Evolutionary conservation across 1,140 invertebrate species (phyloP).

Genomic region (Conus ventricosus): DNA sequence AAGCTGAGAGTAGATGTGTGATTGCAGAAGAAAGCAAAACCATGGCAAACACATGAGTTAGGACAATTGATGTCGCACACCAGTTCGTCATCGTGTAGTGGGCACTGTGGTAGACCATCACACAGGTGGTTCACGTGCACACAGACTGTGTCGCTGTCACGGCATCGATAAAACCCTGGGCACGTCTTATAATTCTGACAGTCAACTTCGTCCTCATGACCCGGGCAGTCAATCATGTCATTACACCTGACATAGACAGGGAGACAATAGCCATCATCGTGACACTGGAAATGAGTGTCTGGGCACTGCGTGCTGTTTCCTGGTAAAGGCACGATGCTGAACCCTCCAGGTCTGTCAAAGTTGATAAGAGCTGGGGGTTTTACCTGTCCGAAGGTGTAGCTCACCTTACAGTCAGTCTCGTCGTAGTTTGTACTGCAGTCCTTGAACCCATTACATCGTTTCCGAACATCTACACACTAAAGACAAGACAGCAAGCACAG

Average conservation of each 20-base stretch:
- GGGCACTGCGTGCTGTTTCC: conserved; percentile 9
- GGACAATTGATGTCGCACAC: conserved; percentile 38
- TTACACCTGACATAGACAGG: conserved; percentile 40
- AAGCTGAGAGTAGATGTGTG: not conserved
- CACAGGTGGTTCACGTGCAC: conserved; percentile 29
- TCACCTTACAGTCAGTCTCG: too few relatives aligned
- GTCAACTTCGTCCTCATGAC: conserved; percentile 32
- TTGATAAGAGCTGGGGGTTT: too few relatives aligned
- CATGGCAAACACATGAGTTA: conserved; percentile 18
- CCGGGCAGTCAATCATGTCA: conserved; percentile 38
- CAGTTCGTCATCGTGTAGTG: conserved; percentile 36
- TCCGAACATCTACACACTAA: too few relatives aligned
- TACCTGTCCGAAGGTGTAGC: too few relatives aligned
- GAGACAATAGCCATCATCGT: conserved; percentile 19
- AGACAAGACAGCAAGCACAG: too few relatives aligned
- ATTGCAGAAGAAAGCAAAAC: conserved; percentile 33
- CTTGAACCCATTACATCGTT: too few relatives aligned
- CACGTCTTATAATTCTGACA: conserved; percentile 15
- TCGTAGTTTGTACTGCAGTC: too few relatives aligned
- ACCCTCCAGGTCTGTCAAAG: too few relatives aligned
- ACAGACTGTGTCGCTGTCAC: conserved; percentile 8
- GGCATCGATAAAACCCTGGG: conserved; percentile 30
- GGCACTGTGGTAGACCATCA: conserved; percentile 39
- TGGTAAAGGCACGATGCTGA: too few relatives aligned
- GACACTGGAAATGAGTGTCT: conserved; percentile 33